A percentile compares a stretch with the other conserved stretches of the same genome.
These are phyloP conservation scores for Dallia pectoralis DNA, from an alignment of 2,797 vertebrate species.

Conservation along the genomic window DNA sequence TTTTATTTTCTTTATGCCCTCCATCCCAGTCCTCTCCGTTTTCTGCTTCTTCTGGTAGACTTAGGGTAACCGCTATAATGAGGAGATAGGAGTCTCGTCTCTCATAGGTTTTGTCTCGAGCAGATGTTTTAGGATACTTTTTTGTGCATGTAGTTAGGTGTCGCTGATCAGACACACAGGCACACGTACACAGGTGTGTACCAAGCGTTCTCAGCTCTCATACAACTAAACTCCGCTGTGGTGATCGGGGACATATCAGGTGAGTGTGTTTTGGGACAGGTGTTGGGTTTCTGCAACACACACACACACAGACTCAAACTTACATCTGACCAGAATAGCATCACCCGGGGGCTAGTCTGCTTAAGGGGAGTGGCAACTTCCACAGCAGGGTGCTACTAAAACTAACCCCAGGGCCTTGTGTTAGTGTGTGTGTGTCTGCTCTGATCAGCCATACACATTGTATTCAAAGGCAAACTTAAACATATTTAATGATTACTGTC, in stretches of 20 bases:
- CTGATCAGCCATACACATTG: conserved; percentile 65
- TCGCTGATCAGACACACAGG: conserved; percentile 56
- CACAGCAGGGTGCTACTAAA: conserved; percentile 81
- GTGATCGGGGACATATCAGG: conserved; percentile 1
- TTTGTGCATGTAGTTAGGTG: conserved; percentile 69
- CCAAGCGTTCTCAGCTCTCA: conserved; percentile 9
- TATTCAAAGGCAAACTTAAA: conserved; percentile 65
- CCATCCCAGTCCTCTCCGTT: conserved; percentile 17
- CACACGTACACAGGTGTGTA: conserved; percentile 10
- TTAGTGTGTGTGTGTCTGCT: conserved; percentile 43
- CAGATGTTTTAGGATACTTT: conserved; percentile 71
- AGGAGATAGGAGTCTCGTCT: conserved; percentile 71
- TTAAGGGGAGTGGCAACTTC: conserved; percentile 81
- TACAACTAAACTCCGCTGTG: background rate
- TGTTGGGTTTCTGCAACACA: conserved; percentile 16
- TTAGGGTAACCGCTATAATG: conserved; percentile 71
- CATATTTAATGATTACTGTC: conserved; percentile 63
- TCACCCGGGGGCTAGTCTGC: conserved; percentile 73
- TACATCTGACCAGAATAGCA: conserved; percentile 43
- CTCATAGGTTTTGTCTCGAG: conserved; percentile 67
- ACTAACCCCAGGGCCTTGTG: conserved; percentile 67
- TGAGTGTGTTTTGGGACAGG: conserved; percentile 6
- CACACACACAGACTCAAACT: conserved; percentile 18
- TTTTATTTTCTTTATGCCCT: conserved; percentile 38
- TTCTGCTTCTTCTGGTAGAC: conserved; percentile 73